Base-by-base conservation (phyloP, 1,140 invertebrate species). In the Tyrophagus putrescentiae region DNA sequence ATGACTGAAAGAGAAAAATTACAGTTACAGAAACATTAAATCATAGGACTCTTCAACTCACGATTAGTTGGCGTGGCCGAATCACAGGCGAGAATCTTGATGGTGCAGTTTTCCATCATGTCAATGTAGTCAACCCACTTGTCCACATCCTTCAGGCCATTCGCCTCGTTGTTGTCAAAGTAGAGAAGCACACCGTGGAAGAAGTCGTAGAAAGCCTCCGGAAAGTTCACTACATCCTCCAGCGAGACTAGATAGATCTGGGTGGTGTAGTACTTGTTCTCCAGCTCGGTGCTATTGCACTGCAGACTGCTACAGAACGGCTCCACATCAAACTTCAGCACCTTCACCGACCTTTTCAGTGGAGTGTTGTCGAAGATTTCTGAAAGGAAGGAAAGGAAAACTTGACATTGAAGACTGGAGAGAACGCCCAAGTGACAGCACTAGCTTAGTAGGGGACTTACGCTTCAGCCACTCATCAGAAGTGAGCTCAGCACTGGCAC, bases 1-100 rank as follows among this genome's bases (percentile, higher is more conserved):
- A 72, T 57, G 57, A 32, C 69, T 56, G 32, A 57, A 3, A 50
- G 61, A 60, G 27, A 27, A 60, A 54, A 28, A 31, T 21, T 58
- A 25, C 53, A 39, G 62, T 45, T 28, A 57, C n/a, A n/a, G n/a
- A n/a, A n/a, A 48, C 9, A 48, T 7, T 48, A 7, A 48, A 7
- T 18, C n/a, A 21, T 57, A 36, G 25, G 34, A 6, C 53, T 60
- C 65, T 60, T 62, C 9, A 7, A 62, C 58, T 65, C 57, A 72
- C 68, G 63, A 61, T 64, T 64, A 27, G 64, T 65, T 50, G 68
- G 62, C 27, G 44, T 60, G 58, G 72, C 76, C 27, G 66, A 66
- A 23, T 76, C 67, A 70, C 78, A 79, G 4, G 78, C 68, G 33
- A 80, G 65, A 33, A 80, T 73, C 64, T 74, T 71, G 31, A 80